Base-by-base conservation (phyloP, 2,797 vertebrate species). In the Melanotaenia boesemani region DNA sequence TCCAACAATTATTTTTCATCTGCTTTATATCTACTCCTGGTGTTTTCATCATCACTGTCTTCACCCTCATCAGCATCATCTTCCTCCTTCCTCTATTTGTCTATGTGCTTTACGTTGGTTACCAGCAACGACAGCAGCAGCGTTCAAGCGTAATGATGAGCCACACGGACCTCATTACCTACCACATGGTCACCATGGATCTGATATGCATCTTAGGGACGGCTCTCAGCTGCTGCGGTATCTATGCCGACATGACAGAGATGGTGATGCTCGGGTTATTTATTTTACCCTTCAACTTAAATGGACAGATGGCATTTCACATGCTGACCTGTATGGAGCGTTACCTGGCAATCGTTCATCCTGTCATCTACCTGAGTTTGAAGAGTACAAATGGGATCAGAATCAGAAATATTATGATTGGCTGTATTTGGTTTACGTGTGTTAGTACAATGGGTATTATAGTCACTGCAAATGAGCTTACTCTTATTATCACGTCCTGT, bases 81-180 rank as follows among this genome's bases (percentile, higher is more conserved):
- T 10, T 55, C 11, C 4, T 55, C 54, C 54, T 55, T 10, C 24
- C 54, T 5, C 54, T 55, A 10, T 28, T 24, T 24, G 13, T 26
- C 10, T 13, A 26, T 24, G 13, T 55, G 12, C 24, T 55, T 4
- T 28, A 28, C 54, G 4, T 11, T 5, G 54, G 24, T 16, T 13
- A 26, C 24, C 54, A 55, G 5, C 13, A 28, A 55, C 26, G 54
- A 11, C 24, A 13, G 11, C 11, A 55, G 26, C 26, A 13, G 11
- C 12, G 54, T 4, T 26, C 54, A 24, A 55, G 2, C 54, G 13
- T 11, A 6, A 28, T 13, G 11, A 56, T 30, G 48, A 65, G 15
- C 37, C 52, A 67, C 36, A 55, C 37, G 39, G 36, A 67, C 24
- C 22, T 52, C 52, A 28, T 67, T 18, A 67, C 18, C 52, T 67